These are phyloP conservation scores for Epinotia ramella DNA, from an alignment of 2,888 invertebrate genomes.

Conservation along the genomic window DNA sequence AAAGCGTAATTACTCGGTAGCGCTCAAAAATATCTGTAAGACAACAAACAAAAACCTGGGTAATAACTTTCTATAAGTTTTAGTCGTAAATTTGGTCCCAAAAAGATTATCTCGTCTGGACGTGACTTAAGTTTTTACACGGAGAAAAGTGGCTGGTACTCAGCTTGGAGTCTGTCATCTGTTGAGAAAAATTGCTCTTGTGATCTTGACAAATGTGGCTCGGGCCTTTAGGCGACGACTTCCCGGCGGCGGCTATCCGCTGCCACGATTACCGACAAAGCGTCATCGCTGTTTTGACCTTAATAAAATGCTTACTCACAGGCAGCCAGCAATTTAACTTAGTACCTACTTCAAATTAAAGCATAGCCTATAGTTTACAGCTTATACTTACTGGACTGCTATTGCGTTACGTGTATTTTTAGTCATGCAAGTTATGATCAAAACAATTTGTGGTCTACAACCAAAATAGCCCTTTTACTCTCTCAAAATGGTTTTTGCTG, in stretches of 20 bases:
- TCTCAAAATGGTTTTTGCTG: neutral
- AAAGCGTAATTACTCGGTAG: conserved; percentile 22
- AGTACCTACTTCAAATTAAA: neutral
- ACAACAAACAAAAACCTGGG: conserved; percentile 35
- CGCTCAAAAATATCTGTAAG: conserved; percentile 23
- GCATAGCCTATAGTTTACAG: neutral
- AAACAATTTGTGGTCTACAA: neutral
- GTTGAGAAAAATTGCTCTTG: conserved; percentile 53
- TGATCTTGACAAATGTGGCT: conserved; percentile 59
- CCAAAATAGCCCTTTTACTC: neutral
- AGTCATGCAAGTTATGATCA: neutral
- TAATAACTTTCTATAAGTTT: conserved; percentile 35
- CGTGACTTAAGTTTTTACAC: conserved; percentile 48
- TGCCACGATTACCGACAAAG: conserved; percentile 7
- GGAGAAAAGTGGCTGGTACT: conserved; percentile 46
- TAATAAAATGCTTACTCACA: neutral
- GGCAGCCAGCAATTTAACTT: neutral
- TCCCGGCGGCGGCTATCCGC: neutral
- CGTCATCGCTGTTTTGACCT: conserved; percentile 12
- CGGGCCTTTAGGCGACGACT: conserved; percentile 28
- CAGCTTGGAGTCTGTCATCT: conserved; percentile 50
- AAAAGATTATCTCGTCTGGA: conserved; percentile 48
- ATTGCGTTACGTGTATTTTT: neutral
- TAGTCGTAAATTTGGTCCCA: conserved; percentile 40
- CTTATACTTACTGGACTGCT: neutral